Evolutionary conservation across 2,113 vertebrate genomes (phyloP), one percentile per base, ranked within the genome.

Genomic region (Scytalopus superciliaris): DNA sequence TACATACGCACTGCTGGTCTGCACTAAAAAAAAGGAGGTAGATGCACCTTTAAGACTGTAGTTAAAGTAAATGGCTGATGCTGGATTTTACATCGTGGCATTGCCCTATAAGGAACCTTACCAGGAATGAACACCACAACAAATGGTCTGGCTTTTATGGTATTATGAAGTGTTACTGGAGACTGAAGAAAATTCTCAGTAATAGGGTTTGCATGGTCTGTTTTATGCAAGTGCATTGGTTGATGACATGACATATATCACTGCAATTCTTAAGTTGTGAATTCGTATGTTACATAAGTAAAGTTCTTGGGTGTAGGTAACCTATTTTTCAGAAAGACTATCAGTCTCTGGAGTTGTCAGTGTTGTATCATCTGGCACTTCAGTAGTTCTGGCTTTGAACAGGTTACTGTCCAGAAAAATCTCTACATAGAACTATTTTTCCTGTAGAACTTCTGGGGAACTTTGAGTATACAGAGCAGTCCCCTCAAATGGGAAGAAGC

Each of bases 181-280:
- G 30, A 42, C 9, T 18, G 33, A 24, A 89, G 64, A 78, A 75
- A 63, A 62, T 57, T 77, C 25, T 95, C 31, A 53, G n/a, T 47
- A 79, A 22, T 50, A 40, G 21, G 2, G 37, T 91, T 81, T 62
- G 12, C 0, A 0, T 42, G 21, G 27, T 64, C 63, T 82, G 39
- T 89, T 84, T 86, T 66, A 19, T 49, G 31, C 22, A 53, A 62
- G 28, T 37, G 17, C 45, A 8, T 49, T 80, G 37, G 23, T 28
- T 60, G 28, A 42, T 90, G 49, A 25, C n/a, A 9, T 39, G 17
- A 30, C 19, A n/a, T 62, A 12, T 3, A 35, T 68, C 21, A 16
- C 49, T 44, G 24, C 44, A 52, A 24, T 76, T 84, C 59, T 55
- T 9, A 52, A 77, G 37, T 9, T 73, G 49, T 73, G 44, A 64